Base-by-base conservation (phyloP, 2,113 vertebrate genomes). In the Platichthys stellatus region DNA sequence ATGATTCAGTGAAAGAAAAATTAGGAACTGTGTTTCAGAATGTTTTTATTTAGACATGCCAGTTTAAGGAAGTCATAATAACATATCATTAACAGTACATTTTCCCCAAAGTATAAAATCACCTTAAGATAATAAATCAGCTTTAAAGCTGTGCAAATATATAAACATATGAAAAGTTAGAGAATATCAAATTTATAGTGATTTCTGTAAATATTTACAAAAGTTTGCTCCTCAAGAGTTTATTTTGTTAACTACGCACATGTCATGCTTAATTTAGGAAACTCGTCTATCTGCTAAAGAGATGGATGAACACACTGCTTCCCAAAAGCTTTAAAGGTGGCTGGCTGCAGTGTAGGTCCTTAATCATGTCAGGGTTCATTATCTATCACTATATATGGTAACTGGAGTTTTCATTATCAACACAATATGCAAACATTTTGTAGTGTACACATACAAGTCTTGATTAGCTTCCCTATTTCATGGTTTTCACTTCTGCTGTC, bases 31-130 rank as follows among this genome's bases (percentile, higher is more conserved):
- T 59, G 17, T 53, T 65, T 60, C 0, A 6, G 8, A 6, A 81
- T 51, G 31, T 75, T 69, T 74, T 70, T 54, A 61, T 61, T 71
- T 2, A 56, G 7, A 45, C 47, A 51, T 17, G 2, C 47, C 15
- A 43, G 10, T n/a, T 63, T 51, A 14, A 0, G 31, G 31, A 40
- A 35, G 31, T 31, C 47, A 5, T 18, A 6, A 28, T 23, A 59
- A 23, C 54, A 24, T 11, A 26, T 45, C 21, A 3, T 51, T 26
- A 24, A 14, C n/a, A 43, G 15, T 23, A 4, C 28, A 31, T 63
- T 75, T 81, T 4, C 7, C 5, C 35, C 3, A 54, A 20, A 7
- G 4, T 53, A 2, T 45, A 13, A 13, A 47, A 28, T 47, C 0
- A 58, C 38, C 17, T 49, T 58, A 38, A 23, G 8, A 51, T 71